Conservation (phyloP, 2,797 vertebrate species). For the Trematomus bernacchii region DNA sequence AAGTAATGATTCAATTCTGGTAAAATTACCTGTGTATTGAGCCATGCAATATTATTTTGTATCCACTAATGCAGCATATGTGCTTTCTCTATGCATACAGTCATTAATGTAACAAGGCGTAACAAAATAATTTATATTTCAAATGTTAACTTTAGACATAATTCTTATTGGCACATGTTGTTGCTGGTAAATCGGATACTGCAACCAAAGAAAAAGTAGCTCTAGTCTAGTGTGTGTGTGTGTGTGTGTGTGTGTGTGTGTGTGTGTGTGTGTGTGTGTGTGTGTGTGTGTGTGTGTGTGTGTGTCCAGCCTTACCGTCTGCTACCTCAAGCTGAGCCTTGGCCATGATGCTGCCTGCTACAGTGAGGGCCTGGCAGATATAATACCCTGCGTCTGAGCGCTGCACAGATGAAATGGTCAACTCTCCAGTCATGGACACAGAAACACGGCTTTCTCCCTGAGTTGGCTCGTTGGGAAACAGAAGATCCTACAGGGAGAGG, state of each 20-base stretch:
- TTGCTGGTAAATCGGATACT: conserved; percentile 1
- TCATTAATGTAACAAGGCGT: conserved; percentile 14
- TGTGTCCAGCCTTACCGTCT: conserved; percentile 88
- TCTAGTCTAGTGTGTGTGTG: not conserved
- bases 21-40: conserved; percentile 35
- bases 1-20: conserved; percentile 21
- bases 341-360: conserved; percentile 96
- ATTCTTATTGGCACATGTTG: conserved; percentile 2
- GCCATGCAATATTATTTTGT: conserved; percentile 21
- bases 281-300: not conserved
- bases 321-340: conserved; percentile 97
- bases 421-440: conserved; percentile 91
- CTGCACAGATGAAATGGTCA: conserved; percentile 93
- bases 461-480: conserved; percentile 94
- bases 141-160: conserved; percentile 10
- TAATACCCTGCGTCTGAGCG: conserved; percentile 94
- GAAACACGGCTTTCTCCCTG: conserved; percentile 90
- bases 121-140: conserved; percentile 10
- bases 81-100: conserved; percentile 21
- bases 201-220: not conserved
- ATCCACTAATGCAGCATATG: conserved; percentile 23
- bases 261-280: too few species aligned
- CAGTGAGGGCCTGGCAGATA: conserved; percentile 95
- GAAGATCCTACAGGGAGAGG: conserved; percentile 86
- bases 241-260: not conserved